Evolutionary conservation across 2,888 invertebrate genomes (phyloP), one percentile per base, ranked within the genome.

Genomic region (Nomada flava): DNA sequence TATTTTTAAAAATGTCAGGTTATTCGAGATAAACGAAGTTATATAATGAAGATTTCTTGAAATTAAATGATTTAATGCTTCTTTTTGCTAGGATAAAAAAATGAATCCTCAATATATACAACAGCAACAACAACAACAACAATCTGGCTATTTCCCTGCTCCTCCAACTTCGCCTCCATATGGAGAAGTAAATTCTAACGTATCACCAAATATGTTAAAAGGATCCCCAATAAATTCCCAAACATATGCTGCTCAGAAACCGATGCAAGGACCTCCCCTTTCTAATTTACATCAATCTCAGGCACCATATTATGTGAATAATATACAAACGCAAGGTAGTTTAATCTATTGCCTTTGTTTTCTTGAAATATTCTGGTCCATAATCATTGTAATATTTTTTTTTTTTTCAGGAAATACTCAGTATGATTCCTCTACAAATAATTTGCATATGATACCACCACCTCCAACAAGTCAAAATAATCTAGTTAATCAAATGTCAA

Each of bases 41-140:
- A 13, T 67, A 10, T 52, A 29, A 65, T 15, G n/a, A 47, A 26
- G 9, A 7, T 23, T 11, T n/a, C 10, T 9, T 18, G 3, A 15
- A 36, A 7, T 15, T 15, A 60, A 36, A 70, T 70, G 10, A 18
- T 42, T 53, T 53, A 2, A 75, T 69, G 23, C 2, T 23, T n/a
- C 13, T 57, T 53, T 73, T 81, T 84, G 88, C 68, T 80, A 90
- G 89, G 83, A 78, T 88, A 84, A 89, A 92, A 47, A 81, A 76
- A 95, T 95, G 95, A 95, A 95, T 94, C 94, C 95, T 50, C 95
- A 95, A 83, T 95, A 94, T 86, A 91, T 94, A 90, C 94, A 91
- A 70, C 92, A 92, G 55, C 88, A 87, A 76, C 91, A 91, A 53
- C 87, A 83, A 79, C 90, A 82, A 63, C 80, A 77, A 79, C 90